Conservation (phyloP, 1,140 invertebrate genomes). For the Drosophila parvula region DNA sequence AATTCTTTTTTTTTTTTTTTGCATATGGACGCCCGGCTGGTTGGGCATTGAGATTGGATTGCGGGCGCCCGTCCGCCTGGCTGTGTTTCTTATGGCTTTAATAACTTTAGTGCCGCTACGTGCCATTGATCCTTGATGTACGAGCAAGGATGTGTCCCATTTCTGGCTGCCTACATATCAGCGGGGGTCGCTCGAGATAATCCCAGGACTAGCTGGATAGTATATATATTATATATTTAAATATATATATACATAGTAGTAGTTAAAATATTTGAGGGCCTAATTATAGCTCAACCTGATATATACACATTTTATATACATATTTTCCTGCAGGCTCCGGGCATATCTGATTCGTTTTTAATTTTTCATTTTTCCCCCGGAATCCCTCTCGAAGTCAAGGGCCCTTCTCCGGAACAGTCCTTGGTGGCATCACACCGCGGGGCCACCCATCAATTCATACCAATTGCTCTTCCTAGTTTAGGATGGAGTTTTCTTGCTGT, state of each 20-base stretch:
- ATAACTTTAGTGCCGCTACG: slow-evolving; percentile 79
- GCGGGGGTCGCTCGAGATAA: neutral
- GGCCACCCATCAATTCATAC: slow-evolving; percentile 49
- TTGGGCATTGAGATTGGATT: slow-evolving; percentile 60
- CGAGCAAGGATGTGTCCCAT: slow-evolving; percentile 38
- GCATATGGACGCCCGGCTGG: slow-evolving; percentile 71
- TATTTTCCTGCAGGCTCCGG: neutral
- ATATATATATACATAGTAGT: neutral
- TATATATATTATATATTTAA: neutral
- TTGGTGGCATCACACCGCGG: neutral
- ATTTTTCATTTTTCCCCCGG: slow-evolving; percentile 1
- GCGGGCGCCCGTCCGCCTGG: slow-evolving; percentile 58
- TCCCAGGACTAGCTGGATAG: neutral
- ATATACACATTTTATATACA: neutral
- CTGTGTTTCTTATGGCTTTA: slow-evolving; percentile 77
- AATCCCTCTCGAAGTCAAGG: slow-evolving; percentile 17
- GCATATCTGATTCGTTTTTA: slow-evolving; percentile 29
- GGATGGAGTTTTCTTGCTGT: slow-evolving; percentile 38
- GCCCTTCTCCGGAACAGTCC: neutral
- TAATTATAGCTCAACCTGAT: accelerated
- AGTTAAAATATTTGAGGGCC: neutral
- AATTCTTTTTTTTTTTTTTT: slow-evolving; percentile 34
- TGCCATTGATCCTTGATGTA: slow-evolving; percentile 79
- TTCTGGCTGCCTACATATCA: neutral
- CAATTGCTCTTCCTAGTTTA: slow-evolving; percentile 64